Conservation (phyloP, 2,888 invertebrate genomes). For the Luperina nickerlii region DNA sequence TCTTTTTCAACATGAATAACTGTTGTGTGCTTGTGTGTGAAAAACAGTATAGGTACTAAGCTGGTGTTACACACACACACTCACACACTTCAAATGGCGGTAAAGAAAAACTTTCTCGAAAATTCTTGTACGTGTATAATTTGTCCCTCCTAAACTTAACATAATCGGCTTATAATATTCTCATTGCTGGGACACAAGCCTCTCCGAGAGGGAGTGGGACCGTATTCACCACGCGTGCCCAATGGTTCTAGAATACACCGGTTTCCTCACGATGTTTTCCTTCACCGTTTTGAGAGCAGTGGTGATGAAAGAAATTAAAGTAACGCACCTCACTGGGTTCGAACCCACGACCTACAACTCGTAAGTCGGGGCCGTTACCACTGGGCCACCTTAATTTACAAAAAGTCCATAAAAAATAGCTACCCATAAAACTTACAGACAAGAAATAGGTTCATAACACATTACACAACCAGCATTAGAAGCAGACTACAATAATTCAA, state of each 20-base stretch:
- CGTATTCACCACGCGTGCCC: not conserved
- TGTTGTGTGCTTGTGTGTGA: too few relatives aligned
- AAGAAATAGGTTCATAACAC: constrained; percentile 41
- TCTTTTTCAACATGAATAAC: not conserved
- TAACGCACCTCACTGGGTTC: not conserved
- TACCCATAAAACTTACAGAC: not conserved
- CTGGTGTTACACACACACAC: too few relatives aligned
- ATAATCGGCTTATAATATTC: not conserved
- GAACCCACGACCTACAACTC: not conserved
- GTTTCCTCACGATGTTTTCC: not conserved
- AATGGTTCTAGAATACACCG: not conserved
- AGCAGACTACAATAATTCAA: constrained; percentile 71
- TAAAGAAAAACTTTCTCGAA: too few relatives aligned
- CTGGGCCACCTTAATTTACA: not conserved
- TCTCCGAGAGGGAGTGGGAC: not conserved
- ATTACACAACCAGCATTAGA: constrained; percentile 45
- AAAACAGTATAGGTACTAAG: too few relatives aligned
- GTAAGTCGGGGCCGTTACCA: not conserved
- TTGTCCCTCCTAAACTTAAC: too few relatives aligned
- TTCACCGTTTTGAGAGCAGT: not conserved
- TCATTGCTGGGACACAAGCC: not conserved
- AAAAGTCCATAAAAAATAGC: not conserved
- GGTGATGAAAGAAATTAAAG: too few relatives aligned
- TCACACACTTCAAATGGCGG: too few relatives aligned
- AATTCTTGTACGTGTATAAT: not conserved